Evolutionary conservation across 2,888 invertebrate species (phyloP), one percentile per base, ranked within the genome.

Genomic region (Eretmocerus hayati): DNA sequence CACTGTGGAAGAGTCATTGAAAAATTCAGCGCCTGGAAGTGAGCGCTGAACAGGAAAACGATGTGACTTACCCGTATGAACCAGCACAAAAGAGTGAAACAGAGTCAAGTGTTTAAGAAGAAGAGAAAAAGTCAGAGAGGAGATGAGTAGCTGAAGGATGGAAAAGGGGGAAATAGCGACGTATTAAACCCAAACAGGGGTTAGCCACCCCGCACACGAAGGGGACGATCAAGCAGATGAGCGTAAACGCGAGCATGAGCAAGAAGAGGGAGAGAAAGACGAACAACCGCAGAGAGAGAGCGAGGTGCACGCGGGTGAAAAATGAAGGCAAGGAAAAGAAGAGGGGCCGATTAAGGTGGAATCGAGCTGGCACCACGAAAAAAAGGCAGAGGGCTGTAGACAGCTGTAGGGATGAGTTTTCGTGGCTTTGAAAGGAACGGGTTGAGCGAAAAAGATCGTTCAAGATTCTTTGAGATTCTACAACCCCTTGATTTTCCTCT

Each of bases 131-230:
- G 13, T 18, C 4, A 18, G 15, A 39, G 22, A 5, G 11, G 9
- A 15, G 26, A 9, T 9, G n/a, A n/a, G 37, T 11, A 15, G 21
- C 13, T 5, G 20, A 20, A 35, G 35, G 20, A 30, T 6, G 40
- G 42, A 16, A 42, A 33, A 36, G 19, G 35, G 20, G 61, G 64
- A 67, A 65, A 66, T 64, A 65, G 63, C 61, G 54, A 58, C 62
- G 62, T 64, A 66, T 67, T 65, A 66, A 67, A 64, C 59, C 63
- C 63, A 69, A 69, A 69, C 66, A 68, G 66, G 66, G 65, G 67
- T 47, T 67, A 65, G 62, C 63, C 64, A 67, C 67, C 68, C 64
- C 60, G 56, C n/a, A n/a, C n/a, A n/a, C 32, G 23, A 55, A 59
- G 58, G 62, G 63, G 61, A 61, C 62, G 64, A 56, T 65, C 57